These are phyloP conservation scores for Cricetomys ansorgei DNA, from an alignment of 2,113 vertebrate genomes.

Conservation along the genomic window DNA sequence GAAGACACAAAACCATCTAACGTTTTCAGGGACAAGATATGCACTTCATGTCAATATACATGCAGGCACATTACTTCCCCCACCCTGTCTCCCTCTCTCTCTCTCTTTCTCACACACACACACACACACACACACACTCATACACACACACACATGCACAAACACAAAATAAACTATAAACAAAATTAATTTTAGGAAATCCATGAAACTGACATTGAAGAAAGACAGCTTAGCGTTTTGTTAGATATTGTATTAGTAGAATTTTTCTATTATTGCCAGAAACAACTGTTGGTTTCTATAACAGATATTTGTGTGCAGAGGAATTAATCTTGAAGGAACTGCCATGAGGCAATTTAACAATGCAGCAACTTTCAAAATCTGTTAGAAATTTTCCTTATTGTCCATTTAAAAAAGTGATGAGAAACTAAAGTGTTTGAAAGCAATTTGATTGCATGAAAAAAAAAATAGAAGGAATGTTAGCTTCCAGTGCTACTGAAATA, in stretches of 20 bases:
- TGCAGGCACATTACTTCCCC: too few species aligned
- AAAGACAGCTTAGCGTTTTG: not conserved
- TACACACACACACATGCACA: not conserved
- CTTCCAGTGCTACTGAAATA: not conserved
- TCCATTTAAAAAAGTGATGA: not conserved
- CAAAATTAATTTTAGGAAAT: not conserved
- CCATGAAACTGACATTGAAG: not conserved
- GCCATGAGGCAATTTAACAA: not conserved
- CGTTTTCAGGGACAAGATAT: not conserved
- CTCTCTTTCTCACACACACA: too few species aligned
- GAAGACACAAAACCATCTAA: not conserved
- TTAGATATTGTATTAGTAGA: not conserved
- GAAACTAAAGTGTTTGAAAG: not conserved
- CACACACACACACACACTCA: not conserved
- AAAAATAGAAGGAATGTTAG: not conserved
- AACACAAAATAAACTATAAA: not conserved
- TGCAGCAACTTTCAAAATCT: not conserved
- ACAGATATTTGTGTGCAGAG: not conserved
- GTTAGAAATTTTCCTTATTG: not conserved
- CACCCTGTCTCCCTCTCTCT: too few species aligned
- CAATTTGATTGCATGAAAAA: not conserved
- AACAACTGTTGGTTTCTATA: not conserved
- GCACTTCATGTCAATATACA: accelerated
- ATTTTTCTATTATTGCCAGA: not conserved
- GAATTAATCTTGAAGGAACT: not conserved